phyloP scores from a whole-genome alignment of 2,888 invertebrate species.

The Epistrophella euchroma region DNA sequence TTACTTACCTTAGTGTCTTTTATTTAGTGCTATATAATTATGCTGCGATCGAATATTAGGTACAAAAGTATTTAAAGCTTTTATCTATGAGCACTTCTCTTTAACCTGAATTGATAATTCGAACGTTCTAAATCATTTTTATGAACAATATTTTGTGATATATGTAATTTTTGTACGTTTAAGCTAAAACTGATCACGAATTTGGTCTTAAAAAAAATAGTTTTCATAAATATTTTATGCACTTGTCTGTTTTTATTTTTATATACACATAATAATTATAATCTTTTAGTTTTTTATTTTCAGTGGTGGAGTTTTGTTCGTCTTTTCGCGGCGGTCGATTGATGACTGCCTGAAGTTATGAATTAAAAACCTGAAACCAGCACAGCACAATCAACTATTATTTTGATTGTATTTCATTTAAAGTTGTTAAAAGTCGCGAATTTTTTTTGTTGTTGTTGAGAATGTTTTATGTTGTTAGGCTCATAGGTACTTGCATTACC shows the following conservation, averaged over 20 bases:
- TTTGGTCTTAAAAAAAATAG: no score
- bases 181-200: no score
- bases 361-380: slow-evolving; percentile 52
- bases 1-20: slow-evolving; percentile 1
- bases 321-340: slow-evolving; percentile 55
- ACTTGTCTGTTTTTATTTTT: neutral
- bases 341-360: slow-evolving; percentile 56
- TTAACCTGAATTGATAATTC: neutral
- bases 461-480: slow-evolving; percentile 45
- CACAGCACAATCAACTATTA: slow-evolving; percentile 34
- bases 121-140: neutral
- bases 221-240: neutral
- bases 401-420: slow-evolving; percentile 53
- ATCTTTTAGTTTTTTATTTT: neutral
- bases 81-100: slow-evolving; percentile 5
- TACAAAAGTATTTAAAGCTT: slow-evolving; percentile 1
- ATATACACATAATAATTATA: neutral
- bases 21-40: neutral
- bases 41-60: neutral
- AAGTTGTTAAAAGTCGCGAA: slow-evolving; percentile 51
- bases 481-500: slow-evolving; percentile 48
- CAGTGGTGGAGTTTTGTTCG: slow-evolving; percentile 22
- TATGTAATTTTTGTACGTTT: neutral
- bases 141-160: neutral
- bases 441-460: slow-evolving; percentile 33